Evolutionary conservation across 2,888 invertebrate species (phyloP), one percentile per base, ranked within the genome.

Genomic region (Hecatera dysodea): DNA sequence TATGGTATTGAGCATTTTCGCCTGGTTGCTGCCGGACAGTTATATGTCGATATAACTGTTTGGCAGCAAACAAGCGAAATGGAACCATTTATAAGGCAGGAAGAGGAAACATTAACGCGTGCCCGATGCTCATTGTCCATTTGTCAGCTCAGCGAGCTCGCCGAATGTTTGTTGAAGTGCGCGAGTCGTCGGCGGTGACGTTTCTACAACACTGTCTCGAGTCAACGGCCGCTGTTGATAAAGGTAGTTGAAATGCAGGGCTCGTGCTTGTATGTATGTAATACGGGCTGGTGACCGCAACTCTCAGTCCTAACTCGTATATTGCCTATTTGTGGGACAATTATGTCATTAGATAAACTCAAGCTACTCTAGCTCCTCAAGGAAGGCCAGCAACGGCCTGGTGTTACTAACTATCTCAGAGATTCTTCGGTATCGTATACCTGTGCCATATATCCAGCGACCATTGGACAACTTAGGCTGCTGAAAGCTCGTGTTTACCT

Each of bases 401-500:
- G 39, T 39, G 39, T 39, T 12, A 12, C 39, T 39, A 12, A 39
- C 11, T 39, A 39, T 39, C 36, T 36, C 36, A 12, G 5, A 3
- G 15, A 15, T 39, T 4, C 15, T 15, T 5, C 5, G 6, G 39
- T 39, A 15, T 39, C 39, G 12, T 15, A 39, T n/a, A n/a, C n/a
- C 15, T 39, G 12, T 39, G 15, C 39, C 39, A 2, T 3, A 39
- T 39, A 39, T 17, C 39, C 15, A 15, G 39, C 39, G 15, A 15
- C 4, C 39, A 39, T 5, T 39, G 15, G 39, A 15, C 15, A 15
- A 15, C 39, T 39, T 39, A 39, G 39, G 39, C 4, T 6, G 33
- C 48, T 12, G 22, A 5, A 12, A 1, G 1, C 24, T 17, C 22
- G 39, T 48, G 6, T 62, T 81, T 81, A 96, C 96, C 94, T 96